Base-by-base conservation (phyloP, 2,888 invertebrate genomes). In the Plagiodera versicolora region DNA sequence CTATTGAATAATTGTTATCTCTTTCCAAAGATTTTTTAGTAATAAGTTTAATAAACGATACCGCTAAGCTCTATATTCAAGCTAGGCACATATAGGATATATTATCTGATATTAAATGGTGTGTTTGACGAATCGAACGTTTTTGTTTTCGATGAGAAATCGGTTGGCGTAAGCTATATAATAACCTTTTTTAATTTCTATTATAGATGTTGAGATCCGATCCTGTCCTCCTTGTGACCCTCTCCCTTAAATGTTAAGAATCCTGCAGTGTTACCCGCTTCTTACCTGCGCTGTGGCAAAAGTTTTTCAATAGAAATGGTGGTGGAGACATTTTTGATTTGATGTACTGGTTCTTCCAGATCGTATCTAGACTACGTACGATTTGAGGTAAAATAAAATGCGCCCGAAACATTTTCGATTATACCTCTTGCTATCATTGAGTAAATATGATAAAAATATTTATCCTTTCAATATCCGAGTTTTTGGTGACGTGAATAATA, bases 11-110 rank as follows among this genome's bases (percentile, higher is more conserved):
- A 73, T 78, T 80, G 80, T 80, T 80, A 80, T 78, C 78, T 79
- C 77, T 79, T 79, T 80, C 80, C 80, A 80, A 80, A 80, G 80
- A 80, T 80, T 79, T 79, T 77, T 79, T 79, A 78, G 77, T 77
- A 74, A 71, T 78, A 78, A 77, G 76, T 71, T 77, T 74, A 74
- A 77, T 39, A 39, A 74, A 72, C 69, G 72, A 73, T 73, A 71
- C 70, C 73, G 76, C 76, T 77, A 74, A 72, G 77, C 74, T 75
- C 75, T 74, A 72, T 76, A 77, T 71, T 68, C 67, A 73, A 58
- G 75, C 76, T 76, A 75, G 72, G 72, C 72, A 72, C 74, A 69
- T 72, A 72, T 67, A 59, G 58, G 32, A 39, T 39, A 39, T 39
- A 39, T 39, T 64, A 67, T 68, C 62, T 64, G 64, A 63, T 69